Evolutionary conservation across 1,140 invertebrate species (phyloP), one percentile per base, ranked within the genome.

Genomic region (Oppia nitens): DNA sequence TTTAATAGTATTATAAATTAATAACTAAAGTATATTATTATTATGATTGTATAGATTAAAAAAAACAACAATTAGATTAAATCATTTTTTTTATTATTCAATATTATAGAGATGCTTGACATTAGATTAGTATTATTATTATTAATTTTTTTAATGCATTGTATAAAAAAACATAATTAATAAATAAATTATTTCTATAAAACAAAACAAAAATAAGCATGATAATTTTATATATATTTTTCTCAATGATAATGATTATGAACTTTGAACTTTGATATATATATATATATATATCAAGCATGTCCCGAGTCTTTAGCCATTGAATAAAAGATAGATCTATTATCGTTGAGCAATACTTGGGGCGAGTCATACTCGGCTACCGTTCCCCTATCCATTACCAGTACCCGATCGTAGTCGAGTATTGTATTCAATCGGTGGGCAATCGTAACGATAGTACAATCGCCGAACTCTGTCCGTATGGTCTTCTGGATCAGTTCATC

Each of bases 381-480:
- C 32, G 54, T 47, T 24, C 65, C 65, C 27, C 32, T 25, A 47
- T 62, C 61, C 53, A 66, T 47, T 1, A 66, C 66, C 2, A 66
- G 47, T 26, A 64, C 53, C n/a, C 62, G 78, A 26, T 65, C 63
- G 21, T 63, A 67, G 64, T 74, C 70, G 60, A 74, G 64, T 51
- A 74, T 69, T n/a, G 73, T 75, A 55, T 72, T 66, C 2, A 74
- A 64, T 40, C 73, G 64, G 58, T 75, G 73, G 48, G 73, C 73
- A 25, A 75, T 74, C 9, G 73, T 74, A 3, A 74, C 63, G 17
- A 75, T 66, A 2, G 73, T 75, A 32, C 68, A 70, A 26, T 70
- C 65, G 20, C 28, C 53, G 59, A 74, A 74, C 50, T 72, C 69
- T 26, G 55, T 65, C 25, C 70, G 53, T 4, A 75, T 74, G 0